Evolutionary conservation across 2,113 vertebrate genomes (phyloP).

Genomic region (Phyllopteryx taeniolatus): DNA sequence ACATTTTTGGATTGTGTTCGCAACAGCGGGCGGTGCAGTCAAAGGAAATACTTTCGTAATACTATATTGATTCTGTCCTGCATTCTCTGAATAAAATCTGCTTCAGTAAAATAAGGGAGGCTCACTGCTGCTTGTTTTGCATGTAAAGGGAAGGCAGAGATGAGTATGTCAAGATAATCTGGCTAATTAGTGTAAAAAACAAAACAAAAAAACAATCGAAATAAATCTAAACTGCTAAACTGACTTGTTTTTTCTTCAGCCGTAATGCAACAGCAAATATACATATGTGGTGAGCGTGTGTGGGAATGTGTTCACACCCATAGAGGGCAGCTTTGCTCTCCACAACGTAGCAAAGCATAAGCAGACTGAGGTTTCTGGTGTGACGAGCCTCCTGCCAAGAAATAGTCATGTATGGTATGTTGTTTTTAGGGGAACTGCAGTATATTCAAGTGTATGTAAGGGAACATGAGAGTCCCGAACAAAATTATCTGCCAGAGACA

Average conservation of each 20-base stretch:
- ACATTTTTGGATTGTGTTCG: conserved; percentile 33
- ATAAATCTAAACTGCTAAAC: neutral
- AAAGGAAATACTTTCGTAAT: conserved; percentile 27
- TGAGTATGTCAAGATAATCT: conserved; percentile 28
- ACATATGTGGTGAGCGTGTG: conserved; percentile 11
- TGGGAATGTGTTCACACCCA: conserved; percentile 44
- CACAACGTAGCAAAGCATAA: conserved; percentile 24
- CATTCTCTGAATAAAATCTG: neutral
- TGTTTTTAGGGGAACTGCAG: conserved; percentile 22
- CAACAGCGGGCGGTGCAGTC: conserved; percentile 19
- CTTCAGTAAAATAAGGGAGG: neutral
- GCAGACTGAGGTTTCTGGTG: conserved; percentile 14
- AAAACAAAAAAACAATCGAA: too few species aligned
- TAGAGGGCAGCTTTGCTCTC: conserved; percentile 72
- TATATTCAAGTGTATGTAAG: conserved; percentile 16
- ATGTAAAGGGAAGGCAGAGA: neutral
- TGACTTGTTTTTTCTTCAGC: neutral
- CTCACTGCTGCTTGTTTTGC: neutral
- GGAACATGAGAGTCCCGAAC: conserved; percentile 12
- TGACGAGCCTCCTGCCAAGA: conserved; percentile 11
- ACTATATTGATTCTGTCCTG: conserved; percentile 44
- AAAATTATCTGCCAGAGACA: conserved; percentile 19
- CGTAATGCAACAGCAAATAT: conserved; percentile 21
- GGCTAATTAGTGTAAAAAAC: conserved; percentile 52
- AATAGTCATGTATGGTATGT: conserved; percentile 16